Base-by-base conservation (phyloP, 2,113 vertebrate genomes). In the Coptodon bakossiorum region DNA sequence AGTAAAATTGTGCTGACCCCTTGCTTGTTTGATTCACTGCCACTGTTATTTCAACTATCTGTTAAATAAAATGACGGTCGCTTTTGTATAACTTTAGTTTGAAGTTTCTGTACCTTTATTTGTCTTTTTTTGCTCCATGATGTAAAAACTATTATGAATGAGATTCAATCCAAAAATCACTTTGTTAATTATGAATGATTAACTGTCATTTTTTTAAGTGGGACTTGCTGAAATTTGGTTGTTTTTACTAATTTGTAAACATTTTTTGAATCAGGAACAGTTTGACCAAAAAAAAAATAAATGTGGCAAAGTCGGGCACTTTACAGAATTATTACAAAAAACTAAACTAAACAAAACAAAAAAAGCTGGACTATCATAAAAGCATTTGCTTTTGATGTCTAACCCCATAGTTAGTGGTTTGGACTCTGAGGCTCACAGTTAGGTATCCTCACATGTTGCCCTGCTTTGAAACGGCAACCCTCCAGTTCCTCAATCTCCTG, bases 401-500 rank as follows among this genome's bases (percentile, higher is more conserved):
- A 61, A 6, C 57, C 24, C 68, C 19, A 61, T 34, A 56, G 50
- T 22, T 56, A 24, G 31, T 27, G 22, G 48, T 83, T 54, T 43
- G n/a, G 12, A 66, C 17, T 50, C n/a, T 17, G 6, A 29, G 6
- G 52, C 38, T 17, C 24, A 14, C 81, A 84, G 9, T 54, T 6
- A 24, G 36, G 24, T 45, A 12, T 48, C 27, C 45, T 61, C 73
- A 40, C 11, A 68, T 36, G 5, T 76, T 86, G 48, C 10, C 10
- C 9, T 31, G 53, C 81, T 87, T 87, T 87, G 87, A 84, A 89
- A 86, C 45, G 31, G 87, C 87, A 85, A 84, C 54, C 57, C 2
- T 12, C 80, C 68, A 83, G 54, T 89, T 87, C 82, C 82, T 90
- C 87, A 59, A 85, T 94, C 88, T 85, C 78, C 81, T 53, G 89